Conservation (phyloP, 2,113 vertebrate species). For the Oreochromis spilurus region DNA sequence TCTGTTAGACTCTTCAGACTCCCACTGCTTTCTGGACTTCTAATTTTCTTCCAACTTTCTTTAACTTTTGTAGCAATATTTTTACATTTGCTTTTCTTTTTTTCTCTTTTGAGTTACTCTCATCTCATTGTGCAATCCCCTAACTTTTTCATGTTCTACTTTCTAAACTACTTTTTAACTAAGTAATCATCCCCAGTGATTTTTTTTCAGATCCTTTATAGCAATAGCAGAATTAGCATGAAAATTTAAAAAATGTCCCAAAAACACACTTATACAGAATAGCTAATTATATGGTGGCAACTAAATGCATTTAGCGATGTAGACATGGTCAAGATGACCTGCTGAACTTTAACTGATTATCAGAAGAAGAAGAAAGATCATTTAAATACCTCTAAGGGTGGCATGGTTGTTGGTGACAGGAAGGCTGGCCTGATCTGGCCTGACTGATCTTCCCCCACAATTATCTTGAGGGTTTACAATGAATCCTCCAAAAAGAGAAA, state of each 20-base stretch:
- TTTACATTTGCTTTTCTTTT: neutral
- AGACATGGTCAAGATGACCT: neutral
- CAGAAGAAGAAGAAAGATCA: neutral
- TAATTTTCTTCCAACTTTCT: neutral
- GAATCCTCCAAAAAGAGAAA: neutral
- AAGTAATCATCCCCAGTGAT: neutral
- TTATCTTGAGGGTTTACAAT: neutral
- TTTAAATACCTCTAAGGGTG: neutral
- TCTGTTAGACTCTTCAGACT: neutral
- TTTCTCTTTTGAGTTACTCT: neutral
- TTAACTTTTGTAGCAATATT: neutral
- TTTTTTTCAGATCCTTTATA: rapidly evolving
- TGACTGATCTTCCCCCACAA: neutral
- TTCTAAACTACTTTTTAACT: neutral
- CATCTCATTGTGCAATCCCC: neutral
- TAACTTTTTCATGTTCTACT: neutral
- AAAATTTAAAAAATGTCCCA: neutral
- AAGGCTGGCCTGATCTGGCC: neutral
- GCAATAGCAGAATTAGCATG: neutral
- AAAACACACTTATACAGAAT: neutral
- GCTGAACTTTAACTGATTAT: neutral
- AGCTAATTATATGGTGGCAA: neutral
- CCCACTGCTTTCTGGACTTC: neutral
- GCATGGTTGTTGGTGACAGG: neutral
- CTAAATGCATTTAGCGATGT: neutral